These are phyloP conservation scores for Orius insidiosus DNA, from an alignment of 1,140 invertebrate genomes.

Conservation along the genomic window DNA sequence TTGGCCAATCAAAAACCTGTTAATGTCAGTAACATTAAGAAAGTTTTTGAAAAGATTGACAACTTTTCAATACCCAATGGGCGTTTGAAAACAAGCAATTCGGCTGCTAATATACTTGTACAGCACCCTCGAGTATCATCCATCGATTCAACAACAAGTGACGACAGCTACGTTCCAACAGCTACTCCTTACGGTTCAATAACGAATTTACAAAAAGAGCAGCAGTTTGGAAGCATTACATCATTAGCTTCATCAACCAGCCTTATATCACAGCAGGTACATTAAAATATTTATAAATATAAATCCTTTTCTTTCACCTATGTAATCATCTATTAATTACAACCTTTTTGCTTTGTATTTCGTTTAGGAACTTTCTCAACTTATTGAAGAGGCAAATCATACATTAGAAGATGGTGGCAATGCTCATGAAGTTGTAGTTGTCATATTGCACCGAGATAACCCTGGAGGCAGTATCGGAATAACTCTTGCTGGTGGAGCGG, in stretches of 20 bases:
- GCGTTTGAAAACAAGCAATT: constrained; percentile 8
- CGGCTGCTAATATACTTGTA: constrained; percentile 1
- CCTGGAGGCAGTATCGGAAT: constrained; percentile 64
- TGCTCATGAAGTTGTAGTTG: constrained; percentile 37
- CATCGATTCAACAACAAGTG: constrained; percentile 31
- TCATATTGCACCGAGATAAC: constrained; percentile 40
- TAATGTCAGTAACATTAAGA: constrained; percentile 40
- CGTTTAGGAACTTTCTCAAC: constrained; percentile 36
- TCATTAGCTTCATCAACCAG: constrained; percentile 42
- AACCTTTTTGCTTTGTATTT: constrained; percentile 12
- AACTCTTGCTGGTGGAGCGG: constrained; percentile 67
- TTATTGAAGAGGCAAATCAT: constrained; percentile 43
- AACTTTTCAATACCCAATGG: constrained; percentile 3
- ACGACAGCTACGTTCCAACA: constrained; percentile 25
- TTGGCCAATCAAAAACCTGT: constrained; percentile 20
- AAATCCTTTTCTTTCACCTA: background rate
- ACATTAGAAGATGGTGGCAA: constrained; percentile 32
- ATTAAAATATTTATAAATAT: constrained; percentile 8
- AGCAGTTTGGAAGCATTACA: constrained; percentile 42
- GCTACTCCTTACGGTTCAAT: constrained; percentile 27
- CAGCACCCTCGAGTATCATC: constrained; percentile 30
- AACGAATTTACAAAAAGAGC: constrained; percentile 28
- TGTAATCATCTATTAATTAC: background rate
- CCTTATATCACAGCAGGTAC: constrained; percentile 40
- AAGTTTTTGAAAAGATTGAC: constrained; percentile 38